Base-by-base conservation (phyloP, 1,140 invertebrate species). In the Drosophila grimshawi region DNA sequence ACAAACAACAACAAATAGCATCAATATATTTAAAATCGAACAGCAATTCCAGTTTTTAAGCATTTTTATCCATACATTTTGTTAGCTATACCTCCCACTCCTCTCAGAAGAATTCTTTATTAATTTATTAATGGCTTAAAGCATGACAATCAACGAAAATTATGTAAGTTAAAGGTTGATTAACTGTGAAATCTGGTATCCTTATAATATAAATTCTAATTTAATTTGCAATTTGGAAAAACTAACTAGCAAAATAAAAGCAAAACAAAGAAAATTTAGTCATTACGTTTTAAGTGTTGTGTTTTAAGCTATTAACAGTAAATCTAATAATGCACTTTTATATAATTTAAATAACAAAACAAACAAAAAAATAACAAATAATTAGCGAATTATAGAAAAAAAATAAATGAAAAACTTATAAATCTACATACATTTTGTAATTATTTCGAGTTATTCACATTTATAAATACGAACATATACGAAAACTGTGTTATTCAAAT, bases 111-210 rank as follows among this genome's bases (percentile, higher is more conserved):
- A 27, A 39, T 48, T 48, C 4, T 49, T 68, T 61, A 5, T 30
- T 65, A 72, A 3, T 41, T 41, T 41, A 41, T 19, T 66, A 76
- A 89, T 90, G 71, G 81, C 81, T 90, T 76, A 73, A 89, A 81
- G 81, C 86, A 76, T 81, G 85, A 89, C 85, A 89, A 89, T 89
- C 85, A 90, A 85, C 76, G 76, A 88, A 65, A 68, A 67, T 57
- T 71, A 39, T 68, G 37, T 51, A 65, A 60, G 60, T 66, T 30
- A 69, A 74, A 65, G 41, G 60, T 85, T 85, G 78, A 41, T 29
- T 33, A 62, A 62, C 7, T 72, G n/a, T 37, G 30, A 56, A 35
- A 45, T 7, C 8, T 19, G 29, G 33, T 45, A 39, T 45, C 7
- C n/a, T 11, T 27, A n/a, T 45, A 4, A 57, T 43, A 35, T 2